Evolutionary conservation across 2,888 invertebrate genomes (phyloP).

Genomic region (Polyommatus icarus): DNA sequence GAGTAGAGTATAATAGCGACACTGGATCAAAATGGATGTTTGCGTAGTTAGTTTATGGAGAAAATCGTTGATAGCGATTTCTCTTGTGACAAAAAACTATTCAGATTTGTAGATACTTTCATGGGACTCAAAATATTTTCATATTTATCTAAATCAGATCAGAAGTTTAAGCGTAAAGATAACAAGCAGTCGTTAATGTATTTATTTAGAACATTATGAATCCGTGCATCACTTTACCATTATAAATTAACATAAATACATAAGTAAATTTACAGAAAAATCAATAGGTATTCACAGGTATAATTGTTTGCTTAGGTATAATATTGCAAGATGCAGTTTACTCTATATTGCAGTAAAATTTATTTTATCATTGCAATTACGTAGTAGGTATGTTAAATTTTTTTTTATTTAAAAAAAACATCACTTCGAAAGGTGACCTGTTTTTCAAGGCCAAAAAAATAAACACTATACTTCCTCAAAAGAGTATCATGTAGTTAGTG

Average conservation of each 20-base stretch:
- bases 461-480: neutral
- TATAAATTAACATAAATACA: neutral
- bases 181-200: no score
- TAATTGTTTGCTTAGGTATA: neutral
- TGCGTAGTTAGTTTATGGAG: no score
- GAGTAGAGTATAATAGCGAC: no score
- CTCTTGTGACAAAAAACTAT: no score
- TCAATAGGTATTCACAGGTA: neutral
- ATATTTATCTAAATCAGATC: no score
- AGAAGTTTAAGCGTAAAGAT: no score
- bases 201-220: no score
- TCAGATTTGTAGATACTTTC: no score
- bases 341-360: neutral
- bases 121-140: no score
- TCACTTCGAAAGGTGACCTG: neutral
- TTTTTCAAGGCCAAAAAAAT: neutral
- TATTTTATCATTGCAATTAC: neutral
- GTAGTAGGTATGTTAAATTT: no score
- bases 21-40: no score
- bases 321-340: neutral
- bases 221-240: neutral
- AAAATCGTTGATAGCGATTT: no score
- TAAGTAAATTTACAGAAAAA: neutral
- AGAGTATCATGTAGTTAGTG: neutral
- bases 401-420: neutral